Percentiles rank a stretch among this genome's conserved stretches.
Evolutionary conservation across 1,140 invertebrate genomes (phyloP).

Genomic region (Coboldia fuscipes): DNA sequence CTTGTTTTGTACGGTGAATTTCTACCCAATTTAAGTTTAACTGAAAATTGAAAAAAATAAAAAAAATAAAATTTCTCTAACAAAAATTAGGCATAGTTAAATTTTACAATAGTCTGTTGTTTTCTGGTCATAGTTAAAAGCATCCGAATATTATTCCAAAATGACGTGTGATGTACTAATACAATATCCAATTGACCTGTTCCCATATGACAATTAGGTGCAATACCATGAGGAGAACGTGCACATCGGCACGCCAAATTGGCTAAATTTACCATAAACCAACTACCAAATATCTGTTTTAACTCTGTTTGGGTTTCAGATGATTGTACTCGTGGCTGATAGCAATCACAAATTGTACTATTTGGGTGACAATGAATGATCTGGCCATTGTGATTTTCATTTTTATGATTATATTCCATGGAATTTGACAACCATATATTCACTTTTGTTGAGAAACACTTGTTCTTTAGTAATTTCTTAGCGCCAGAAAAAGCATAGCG

Average conservation of each 20-base stretch:
- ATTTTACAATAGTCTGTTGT: slow-evolving; percentile 30
- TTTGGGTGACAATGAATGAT: too few relatives aligned
- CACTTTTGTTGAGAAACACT: too few relatives aligned
- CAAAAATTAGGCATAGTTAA: slow-evolving; percentile 1
- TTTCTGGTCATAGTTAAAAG: slow-evolving; percentile 34
- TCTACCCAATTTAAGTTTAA: slow-evolving; percentile 60
- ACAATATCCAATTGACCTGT: slow-evolving; percentile 65
- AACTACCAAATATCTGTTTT: too few relatives aligned
- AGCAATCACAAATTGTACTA: too few relatives aligned
- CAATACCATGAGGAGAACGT: slow-evolving; percentile 52
- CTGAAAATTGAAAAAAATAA: slow-evolving; percentile 18
- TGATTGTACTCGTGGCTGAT: neutral
- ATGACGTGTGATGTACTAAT: slow-evolving; percentile 47
- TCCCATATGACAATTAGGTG: slow-evolving; percentile 57
- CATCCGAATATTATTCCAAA: slow-evolving; percentile 52
- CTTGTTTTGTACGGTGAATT: slow-evolving; percentile 49
- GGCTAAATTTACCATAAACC: slow-evolving; percentile 56
- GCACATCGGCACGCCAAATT: slow-evolving; percentile 61
- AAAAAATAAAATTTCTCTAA: slow-evolving; percentile 3
- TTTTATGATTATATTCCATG: too few relatives aligned
- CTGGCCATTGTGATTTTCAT: too few relatives aligned
- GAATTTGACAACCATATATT: too few relatives aligned
- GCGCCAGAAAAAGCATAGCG: slow-evolving; percentile 66
- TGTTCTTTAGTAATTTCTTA: too few relatives aligned
- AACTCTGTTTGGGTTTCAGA: neutral